A percentile compares a stretch with the other conserved stretches of the same genome.
Evolutionary conservation across 53 echinoderm and acorn worm genomes (phyloP).

Genomic region (Holothuria scabra): DNA sequence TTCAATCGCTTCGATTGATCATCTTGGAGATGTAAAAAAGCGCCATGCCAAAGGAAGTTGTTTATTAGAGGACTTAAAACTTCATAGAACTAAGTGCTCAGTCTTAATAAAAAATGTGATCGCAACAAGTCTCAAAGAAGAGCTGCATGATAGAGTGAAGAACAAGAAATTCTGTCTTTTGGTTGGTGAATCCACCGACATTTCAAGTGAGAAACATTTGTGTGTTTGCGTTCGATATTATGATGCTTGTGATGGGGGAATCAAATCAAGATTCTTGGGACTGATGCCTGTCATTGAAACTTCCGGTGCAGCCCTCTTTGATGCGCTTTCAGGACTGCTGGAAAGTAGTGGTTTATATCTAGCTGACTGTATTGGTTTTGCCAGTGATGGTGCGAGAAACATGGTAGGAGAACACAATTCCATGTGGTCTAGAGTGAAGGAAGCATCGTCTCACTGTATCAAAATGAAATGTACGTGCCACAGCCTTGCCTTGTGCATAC

Average conservation of each 20-base stretch:
- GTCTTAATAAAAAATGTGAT: conserved; percentile 8
- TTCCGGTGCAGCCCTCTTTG: neutral
- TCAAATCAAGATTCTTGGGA: neutral
- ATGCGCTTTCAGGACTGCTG: neutral
- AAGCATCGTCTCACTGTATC: conserved; percentile 8
- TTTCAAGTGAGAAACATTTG: conserved; percentile 1
- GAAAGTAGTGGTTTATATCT: neutral
- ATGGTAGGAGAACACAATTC: conserved; percentile 16
- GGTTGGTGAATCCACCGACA: neutral
- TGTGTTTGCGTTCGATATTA: neutral
- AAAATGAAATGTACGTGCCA: conserved; percentile 23
- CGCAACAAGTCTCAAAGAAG: neutral
- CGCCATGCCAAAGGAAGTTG: neutral
- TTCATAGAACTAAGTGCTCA: conserved; percentile 14
- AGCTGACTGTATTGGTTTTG: neutral
- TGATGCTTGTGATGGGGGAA: neutral
- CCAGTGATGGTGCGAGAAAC: conserved; percentile 11
- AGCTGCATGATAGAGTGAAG: neutral
- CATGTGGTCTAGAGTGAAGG: conserved; percentile 4
- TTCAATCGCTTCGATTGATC: neutral
- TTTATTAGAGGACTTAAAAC: neutral
- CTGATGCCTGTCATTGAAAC: neutral
- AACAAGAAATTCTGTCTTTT: neutral
- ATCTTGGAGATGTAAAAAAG: neutral
- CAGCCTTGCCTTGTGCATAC: conserved; percentile 27